phyloP scores from a whole-genome alignment of 2,113 vertebrate genomes.

The Triplophysa rosa region DNA sequence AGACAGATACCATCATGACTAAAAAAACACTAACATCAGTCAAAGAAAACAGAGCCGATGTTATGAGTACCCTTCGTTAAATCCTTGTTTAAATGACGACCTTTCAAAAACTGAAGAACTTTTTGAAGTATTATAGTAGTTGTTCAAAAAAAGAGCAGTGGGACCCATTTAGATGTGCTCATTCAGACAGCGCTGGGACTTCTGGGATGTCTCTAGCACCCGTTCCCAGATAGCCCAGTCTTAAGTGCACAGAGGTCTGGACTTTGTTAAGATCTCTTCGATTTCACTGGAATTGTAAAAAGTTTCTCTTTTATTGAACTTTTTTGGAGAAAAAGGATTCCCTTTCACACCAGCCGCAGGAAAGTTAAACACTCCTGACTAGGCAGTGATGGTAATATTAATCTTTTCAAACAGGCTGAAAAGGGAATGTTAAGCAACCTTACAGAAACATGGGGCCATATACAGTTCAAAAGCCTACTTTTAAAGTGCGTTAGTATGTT shows the following conservation, averaged over 20 bases:
- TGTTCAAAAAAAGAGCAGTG: conserved; percentile 43
- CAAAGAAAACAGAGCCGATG: conserved; percentile 9
- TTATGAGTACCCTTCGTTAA: conserved; percentile 16
- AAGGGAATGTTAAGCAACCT: conserved; percentile 71
- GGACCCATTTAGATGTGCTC: conserved; percentile 44
- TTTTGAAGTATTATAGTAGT: conserved; percentile 38
- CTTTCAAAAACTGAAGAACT: conserved; percentile 23
- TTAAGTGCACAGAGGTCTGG: conserved; percentile 55
- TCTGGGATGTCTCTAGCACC: conserved; percentile 43
- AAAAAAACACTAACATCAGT: not conserved
- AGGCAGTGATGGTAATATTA: conserved; percentile 68
- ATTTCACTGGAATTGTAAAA: conserved; percentile 27
- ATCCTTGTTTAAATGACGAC: conserved; percentile 30
- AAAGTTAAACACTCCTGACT: conserved; percentile 74
- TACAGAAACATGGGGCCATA: conserved; percentile 51
- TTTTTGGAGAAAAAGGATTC: conserved; percentile 57
- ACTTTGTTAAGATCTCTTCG: conserved; percentile 62
- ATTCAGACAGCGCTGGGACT: conserved; percentile 25
- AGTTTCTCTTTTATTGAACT: conserved; percentile 60
- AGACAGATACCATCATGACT: not conserved
- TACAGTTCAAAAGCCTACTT: conserved; percentile 32
- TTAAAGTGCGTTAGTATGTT: conserved; percentile 21
- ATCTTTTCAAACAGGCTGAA: conserved; percentile 72
- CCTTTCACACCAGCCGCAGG: conserved; percentile 60
- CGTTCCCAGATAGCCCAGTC: conserved; percentile 34